These are phyloP conservation scores for Platerodrilus igneus DNA, from an alignment of 2,888 invertebrate species.

Conservation along the genomic window DNA sequence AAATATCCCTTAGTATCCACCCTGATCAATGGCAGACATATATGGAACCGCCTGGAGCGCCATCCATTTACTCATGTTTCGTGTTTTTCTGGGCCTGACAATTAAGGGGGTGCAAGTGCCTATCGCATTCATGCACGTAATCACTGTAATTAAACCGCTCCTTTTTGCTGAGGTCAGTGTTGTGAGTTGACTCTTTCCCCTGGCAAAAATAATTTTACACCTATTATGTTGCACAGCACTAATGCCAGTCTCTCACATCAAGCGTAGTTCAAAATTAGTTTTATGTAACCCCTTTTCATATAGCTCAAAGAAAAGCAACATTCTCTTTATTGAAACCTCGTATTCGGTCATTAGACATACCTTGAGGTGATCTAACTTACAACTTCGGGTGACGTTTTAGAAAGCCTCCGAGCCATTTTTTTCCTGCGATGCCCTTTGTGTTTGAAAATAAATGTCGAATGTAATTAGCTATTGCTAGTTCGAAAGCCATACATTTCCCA, in stretches of 20 bases:
- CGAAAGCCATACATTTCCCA: conserved; percentile 8
- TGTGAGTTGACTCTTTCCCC: conserved; percentile 10
- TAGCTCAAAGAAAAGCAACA: conserved; percentile 2
- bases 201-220: conserved; percentile 7
- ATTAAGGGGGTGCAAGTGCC: conserved; percentile 1
- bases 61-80: conserved; percentile 31
- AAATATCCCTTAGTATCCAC: conserved; percentile 18
- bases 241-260: conserved; percentile 7
- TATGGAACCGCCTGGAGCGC: conserved; percentile 31
- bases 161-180: conserved; percentile 10
- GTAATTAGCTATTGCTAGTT: conserved; percentile 7
- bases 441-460: conserved; percentile 9
- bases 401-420: conserved; percentile 8
- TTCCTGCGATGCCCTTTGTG: conserved; percentile 5
- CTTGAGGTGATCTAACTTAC: conserved; percentile 4
- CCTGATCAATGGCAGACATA: no score
- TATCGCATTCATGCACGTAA: conserved; percentile 10
- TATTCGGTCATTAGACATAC: background rate
- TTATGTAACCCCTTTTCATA: conserved; percentile 3
- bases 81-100: conserved; percentile 30
- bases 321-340: conserved; percentile 1
- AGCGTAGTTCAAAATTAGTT: conserved; percentile 3
- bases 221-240: conserved; percentile 12
- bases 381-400: conserved; percentile 1
- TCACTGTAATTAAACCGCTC: conserved; percentile 8